phyloP scores from a whole-genome alignment of 2,888 invertebrate species.

The Julus scanicus region DNA sequence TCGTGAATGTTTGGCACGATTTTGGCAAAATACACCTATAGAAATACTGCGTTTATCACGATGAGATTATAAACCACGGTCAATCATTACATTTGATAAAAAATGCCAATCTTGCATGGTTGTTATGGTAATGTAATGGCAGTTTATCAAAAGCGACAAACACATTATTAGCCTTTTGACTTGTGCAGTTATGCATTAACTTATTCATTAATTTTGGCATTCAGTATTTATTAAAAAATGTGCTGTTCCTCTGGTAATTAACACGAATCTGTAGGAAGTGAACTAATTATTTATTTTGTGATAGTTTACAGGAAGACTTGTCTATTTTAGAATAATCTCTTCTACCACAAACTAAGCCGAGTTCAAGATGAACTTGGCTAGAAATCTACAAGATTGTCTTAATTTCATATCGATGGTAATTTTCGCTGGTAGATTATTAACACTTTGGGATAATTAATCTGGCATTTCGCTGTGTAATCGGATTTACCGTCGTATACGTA shows the following conservation, averaged over 20 bases:
- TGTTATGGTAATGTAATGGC: not conserved
- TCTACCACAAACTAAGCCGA: not conserved
- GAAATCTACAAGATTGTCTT: not conserved
- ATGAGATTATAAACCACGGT: not conserved
- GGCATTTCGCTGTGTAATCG: not conserved
- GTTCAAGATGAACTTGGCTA: not conserved
- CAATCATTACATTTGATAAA: not conserved
- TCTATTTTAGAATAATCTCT: not conserved
- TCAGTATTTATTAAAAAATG: too few relatives aligned
- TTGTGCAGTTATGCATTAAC: too few relatives aligned
- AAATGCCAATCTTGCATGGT: not conserved
- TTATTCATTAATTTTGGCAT: too few relatives aligned
- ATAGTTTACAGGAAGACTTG: not conserved
- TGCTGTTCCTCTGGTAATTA: too few relatives aligned
- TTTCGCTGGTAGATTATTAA: not conserved
- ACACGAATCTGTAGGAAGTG: not conserved
- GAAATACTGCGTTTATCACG: not conserved
- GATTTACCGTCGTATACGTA: not conserved
- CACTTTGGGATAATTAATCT: not conserved
- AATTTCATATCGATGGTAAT: conserved; percentile 35
- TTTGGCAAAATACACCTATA: not conserved
- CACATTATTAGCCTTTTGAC: too few relatives aligned
- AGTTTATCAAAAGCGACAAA: not conserved
- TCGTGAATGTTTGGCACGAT: not conserved
- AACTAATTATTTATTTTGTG: not conserved